A percentile compares a stretch with the other conserved stretches of the same genome.
phyloP scores from a whole-genome alignment of 1,140 invertebrate genomes.

The Stegodyphus mimosarum region DNA sequence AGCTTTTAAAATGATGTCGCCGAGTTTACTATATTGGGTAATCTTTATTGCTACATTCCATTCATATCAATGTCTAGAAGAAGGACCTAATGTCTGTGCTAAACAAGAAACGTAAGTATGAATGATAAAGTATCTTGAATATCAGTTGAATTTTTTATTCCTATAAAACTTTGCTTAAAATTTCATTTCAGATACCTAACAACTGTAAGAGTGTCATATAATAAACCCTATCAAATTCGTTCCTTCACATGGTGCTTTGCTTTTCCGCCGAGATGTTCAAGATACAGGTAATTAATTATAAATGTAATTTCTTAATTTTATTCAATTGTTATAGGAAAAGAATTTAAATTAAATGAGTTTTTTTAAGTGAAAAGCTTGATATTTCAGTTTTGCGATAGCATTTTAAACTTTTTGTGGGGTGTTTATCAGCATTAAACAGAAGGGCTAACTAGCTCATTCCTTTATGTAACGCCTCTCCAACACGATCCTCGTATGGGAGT shows the following conservation, averaged over 20 bases:
- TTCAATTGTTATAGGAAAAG: too few species aligned
- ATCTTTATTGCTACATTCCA: slow-evolving; percentile 18
- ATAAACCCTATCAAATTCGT: slow-evolving; percentile 83
- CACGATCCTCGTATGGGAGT: too few species aligned
- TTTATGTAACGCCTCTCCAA: too few species aligned
- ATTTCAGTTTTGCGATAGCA: too few species aligned
- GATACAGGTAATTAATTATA: slow-evolving; percentile 75
- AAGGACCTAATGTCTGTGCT: slow-evolving; percentile 73
- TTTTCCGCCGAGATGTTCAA: slow-evolving; percentile 85
- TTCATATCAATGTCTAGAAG: slow-evolving; percentile 45
- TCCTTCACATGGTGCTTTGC: slow-evolving; percentile 85
- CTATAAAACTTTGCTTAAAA: background rate
- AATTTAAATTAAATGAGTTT: too few species aligned
- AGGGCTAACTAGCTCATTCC: too few species aligned
- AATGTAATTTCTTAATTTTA: background rate
- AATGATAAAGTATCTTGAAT: background rate
- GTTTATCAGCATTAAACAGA: too few species aligned
- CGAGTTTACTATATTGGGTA: slow-evolving; percentile 1
- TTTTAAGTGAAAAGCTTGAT: too few species aligned
- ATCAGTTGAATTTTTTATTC: background rate
- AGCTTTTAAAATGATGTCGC: slow-evolving; percentile 41
- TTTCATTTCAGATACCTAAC: slow-evolving; percentile 75
- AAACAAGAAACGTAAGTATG: slow-evolving; percentile 72
- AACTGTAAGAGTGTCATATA: slow-evolving; percentile 79
- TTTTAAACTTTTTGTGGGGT: too few species aligned